Percentiles rank a stretch among this genome's conserved stretches.
phyloP scores from a whole-genome alignment of 1,140 invertebrate genomes.

The Acromyrmex heyeri region DNA sequence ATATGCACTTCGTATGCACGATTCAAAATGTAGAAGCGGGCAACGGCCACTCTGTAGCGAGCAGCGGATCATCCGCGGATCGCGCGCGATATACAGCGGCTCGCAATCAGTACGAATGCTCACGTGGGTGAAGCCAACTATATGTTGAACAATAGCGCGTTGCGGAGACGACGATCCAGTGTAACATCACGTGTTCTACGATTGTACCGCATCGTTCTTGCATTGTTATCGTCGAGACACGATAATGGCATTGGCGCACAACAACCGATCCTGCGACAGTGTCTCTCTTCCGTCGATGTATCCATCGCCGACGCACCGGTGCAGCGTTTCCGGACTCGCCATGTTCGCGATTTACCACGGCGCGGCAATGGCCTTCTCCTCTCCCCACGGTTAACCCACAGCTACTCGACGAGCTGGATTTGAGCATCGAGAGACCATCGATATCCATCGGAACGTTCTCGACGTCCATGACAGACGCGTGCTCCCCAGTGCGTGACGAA shows the following conservation, averaged over 20 bases:
- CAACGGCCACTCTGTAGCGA: background rate
- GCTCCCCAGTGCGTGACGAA: slow-evolving; percentile 56
- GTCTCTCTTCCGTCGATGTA: slow-evolving; percentile 42
- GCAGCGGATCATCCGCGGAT: slow-evolving; percentile 16
- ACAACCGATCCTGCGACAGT: slow-evolving; percentile 62
- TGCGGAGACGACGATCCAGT: slow-evolving; percentile 41
- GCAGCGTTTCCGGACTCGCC: slow-evolving; percentile 59
- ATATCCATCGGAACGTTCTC: slow-evolving; percentile 69
- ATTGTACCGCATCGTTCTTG: slow-evolving; percentile 40
- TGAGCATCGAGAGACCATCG: slow-evolving; percentile 75
- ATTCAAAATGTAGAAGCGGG: slow-evolving; percentile 19
- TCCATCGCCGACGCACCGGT: slow-evolving; percentile 45
- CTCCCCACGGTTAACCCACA: slow-evolving; percentile 30
- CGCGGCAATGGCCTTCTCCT: background rate
- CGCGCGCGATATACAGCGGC: slow-evolving; percentile 19
- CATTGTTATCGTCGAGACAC: slow-evolving; percentile 62
- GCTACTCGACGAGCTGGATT: slow-evolving; percentile 65
- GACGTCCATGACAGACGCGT: slow-evolving; percentile 65
- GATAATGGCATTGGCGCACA: slow-evolving; percentile 51
- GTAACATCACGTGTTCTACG: slow-evolving; percentile 26
- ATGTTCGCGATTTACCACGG: slow-evolving; percentile 44
- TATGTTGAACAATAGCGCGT: slow-evolving; percentile 59
- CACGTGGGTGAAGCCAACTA: slow-evolving; percentile 6
- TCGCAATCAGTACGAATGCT: slow-evolving; percentile 55
- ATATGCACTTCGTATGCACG: background rate